phyloP scores from a whole-genome alignment of 2,113 vertebrate species.

The Picathartes gymnocephalus region DNA sequence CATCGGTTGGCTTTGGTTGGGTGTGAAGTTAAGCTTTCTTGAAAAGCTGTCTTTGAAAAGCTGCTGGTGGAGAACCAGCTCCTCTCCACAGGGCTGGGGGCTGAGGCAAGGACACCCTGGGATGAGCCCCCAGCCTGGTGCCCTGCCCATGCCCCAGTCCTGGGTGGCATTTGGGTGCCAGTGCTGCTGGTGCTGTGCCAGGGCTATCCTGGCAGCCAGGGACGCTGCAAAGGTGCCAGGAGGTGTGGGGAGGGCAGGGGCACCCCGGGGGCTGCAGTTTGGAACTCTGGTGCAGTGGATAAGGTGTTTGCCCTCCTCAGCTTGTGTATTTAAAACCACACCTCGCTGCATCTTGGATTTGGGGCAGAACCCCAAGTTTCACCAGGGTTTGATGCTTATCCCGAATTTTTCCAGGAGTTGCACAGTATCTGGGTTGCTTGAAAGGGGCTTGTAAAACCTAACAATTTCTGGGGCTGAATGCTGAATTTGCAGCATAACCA shows the following conservation, averaged over 20 bases:
- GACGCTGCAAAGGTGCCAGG: background rate
- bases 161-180: background rate
- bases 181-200: background rate
- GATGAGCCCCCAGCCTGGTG: rapidly evolving
- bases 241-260: background rate
- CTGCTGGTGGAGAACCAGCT: background rate
- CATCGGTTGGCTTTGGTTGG: background rate
- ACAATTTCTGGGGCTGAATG: background rate
- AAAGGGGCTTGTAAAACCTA: slow-evolving; percentile 6
- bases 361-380: background rate
- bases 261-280: background rate
- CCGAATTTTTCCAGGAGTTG: background rate
- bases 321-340: background rate
- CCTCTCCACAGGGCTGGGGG: background rate
- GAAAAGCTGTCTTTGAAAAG: background rate
- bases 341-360: background rate
- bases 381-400: background rate
- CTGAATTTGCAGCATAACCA: slow-evolving; percentile 7
- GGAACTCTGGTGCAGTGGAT: background rate
- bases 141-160: background rate
- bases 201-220: background rate
- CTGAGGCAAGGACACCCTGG: background rate
- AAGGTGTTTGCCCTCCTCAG: background rate
- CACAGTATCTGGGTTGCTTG: background rate
- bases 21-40: background rate